phyloP scores from a whole-genome alignment of 2,113 vertebrate genomes.

The Corydoras maculifer region DNA sequence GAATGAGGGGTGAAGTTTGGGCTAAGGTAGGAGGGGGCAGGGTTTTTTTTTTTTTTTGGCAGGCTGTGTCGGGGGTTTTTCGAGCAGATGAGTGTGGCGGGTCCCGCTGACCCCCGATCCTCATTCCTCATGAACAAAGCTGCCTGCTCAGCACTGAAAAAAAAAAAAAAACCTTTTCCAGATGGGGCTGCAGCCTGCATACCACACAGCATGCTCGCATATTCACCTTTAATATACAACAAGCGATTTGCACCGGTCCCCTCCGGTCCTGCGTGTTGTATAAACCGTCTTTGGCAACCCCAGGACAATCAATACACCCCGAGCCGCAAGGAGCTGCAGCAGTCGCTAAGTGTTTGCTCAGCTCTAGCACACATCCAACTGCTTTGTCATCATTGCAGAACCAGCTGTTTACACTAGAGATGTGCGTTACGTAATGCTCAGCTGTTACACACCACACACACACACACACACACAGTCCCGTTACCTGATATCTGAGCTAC shows the following conservation, averaged over 20 bases:
- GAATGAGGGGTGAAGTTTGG: slow-evolving; percentile 44
- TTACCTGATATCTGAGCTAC: background rate
- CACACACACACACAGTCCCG: background rate
- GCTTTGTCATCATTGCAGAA: background rate
- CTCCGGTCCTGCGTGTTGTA: background rate
- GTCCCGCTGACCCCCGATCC: slow-evolving; percentile 53
- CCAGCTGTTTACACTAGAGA: slow-evolving; percentile 8
- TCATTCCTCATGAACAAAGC: slow-evolving; percentile 61
- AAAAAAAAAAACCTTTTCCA: slow-evolving; percentile 49
- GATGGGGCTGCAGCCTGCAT: slow-evolving; percentile 48
- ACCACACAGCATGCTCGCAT: slow-evolving; percentile 44
- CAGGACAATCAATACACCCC: too few species aligned
- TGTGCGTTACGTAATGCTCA: slow-evolving; percentile 13
- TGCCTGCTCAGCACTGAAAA: slow-evolving; percentile 44
- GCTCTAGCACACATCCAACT: background rate
- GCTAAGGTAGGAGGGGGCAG: slow-evolving; percentile 30
- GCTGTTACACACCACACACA: background rate
- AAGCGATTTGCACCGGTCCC: background rate
- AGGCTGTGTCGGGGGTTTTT: slow-evolving; percentile 29
- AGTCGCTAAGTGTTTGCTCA: background rate
- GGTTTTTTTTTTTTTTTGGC: background rate
- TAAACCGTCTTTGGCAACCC: background rate
- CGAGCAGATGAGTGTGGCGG: slow-evolving; percentile 37
- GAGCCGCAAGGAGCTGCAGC: background rate
- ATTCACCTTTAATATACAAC: background rate